These are phyloP conservation scores for Ceyx erithaca DNA, from an alignment of 2,797 vertebrate species.

Conservation along the genomic window DNA sequence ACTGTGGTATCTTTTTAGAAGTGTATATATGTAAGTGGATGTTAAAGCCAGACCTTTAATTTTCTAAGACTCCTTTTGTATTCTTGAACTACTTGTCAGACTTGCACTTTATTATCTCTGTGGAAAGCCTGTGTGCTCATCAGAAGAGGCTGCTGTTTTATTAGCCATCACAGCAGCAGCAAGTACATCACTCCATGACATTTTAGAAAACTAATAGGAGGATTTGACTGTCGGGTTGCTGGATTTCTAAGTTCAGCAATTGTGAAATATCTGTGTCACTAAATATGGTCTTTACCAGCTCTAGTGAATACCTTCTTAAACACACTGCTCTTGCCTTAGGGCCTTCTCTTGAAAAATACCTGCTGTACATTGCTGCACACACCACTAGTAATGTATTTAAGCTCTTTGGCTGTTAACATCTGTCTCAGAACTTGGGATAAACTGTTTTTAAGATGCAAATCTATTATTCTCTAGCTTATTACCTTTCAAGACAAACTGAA, in stretches of 20 bases:
- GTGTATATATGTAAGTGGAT: not conserved
- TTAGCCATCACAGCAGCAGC: slow-evolving; percentile 20
- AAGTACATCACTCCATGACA: not conserved
- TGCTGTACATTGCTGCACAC: accelerated
- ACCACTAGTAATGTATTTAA: not conserved
- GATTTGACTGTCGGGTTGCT: slow-evolving; percentile 1
- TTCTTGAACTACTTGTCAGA: not conserved
- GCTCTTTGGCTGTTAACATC: not conserved
- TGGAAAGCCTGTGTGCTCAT: not conserved
- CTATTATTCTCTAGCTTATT: not conserved
- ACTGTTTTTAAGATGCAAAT: not conserved
- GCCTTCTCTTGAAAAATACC: not conserved
- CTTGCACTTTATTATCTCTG: not conserved
- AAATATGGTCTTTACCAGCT: not conserved
- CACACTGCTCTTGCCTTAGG: not conserved
- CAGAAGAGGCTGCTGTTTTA: slow-evolving; percentile 26
- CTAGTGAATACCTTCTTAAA: not conserved
- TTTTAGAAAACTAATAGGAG: slow-evolving; percentile 29
- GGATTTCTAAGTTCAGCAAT: not conserved
- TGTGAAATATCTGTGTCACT: not conserved
- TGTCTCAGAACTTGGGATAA: too few species aligned
- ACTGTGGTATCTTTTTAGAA: not conserved
- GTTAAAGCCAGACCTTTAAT: not conserved
- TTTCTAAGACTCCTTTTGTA: not conserved
- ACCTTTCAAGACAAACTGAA: not conserved